Evolutionary conservation across 2,113 vertebrate genomes (phyloP), one percentile per base, ranked within the genome.

Genomic region (Glareola pratincola): DNA sequence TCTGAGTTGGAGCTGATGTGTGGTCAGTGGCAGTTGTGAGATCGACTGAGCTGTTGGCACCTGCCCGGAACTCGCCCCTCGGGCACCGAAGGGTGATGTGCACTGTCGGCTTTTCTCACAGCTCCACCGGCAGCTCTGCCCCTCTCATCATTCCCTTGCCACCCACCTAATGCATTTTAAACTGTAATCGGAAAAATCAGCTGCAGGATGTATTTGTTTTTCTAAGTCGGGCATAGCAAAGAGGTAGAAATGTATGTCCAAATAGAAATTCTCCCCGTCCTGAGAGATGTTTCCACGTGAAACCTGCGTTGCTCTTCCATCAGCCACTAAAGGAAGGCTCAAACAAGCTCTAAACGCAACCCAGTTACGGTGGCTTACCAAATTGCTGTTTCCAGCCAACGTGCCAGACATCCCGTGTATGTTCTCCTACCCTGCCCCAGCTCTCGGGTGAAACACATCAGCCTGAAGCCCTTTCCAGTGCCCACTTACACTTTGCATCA

Each of bases 351-450:
- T 27, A 39, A 47, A 47, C 3, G 4, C 26, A 14, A 12, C 39
- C 26, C 30, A 26, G 5, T 2, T 32, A 12, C 0, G 7, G 32
- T 26, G 6, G 2, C 3, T 67, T 53, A 57, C 12, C 53, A 30
- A 54, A 24, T 2, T 27, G 3, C 30, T n/a, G 6, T 12, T 72
- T 72, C 22, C 32, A 50, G 21, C 9, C 2, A 1, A 17, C 0
- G 0, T 54, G 21, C 14, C 32, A 48, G 32, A 66, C 29, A 22
- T 59, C 16, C 51, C 69, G 8, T 5, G 36, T 23, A 3, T 2
- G 6, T 78, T 67, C 23, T 64, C 39, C 45, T 18, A 12, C 9
- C 15, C 10, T 45, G 39, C 1, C 34, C 53, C 37, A 23, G 53
- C 32, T 71, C 43, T 59, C 48, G 30, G 13, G 14, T 66, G n/a